Evolutionary conservation across 2,888 invertebrate genomes (phyloP).

Genomic region (Gasteruption jaculator): DNA sequence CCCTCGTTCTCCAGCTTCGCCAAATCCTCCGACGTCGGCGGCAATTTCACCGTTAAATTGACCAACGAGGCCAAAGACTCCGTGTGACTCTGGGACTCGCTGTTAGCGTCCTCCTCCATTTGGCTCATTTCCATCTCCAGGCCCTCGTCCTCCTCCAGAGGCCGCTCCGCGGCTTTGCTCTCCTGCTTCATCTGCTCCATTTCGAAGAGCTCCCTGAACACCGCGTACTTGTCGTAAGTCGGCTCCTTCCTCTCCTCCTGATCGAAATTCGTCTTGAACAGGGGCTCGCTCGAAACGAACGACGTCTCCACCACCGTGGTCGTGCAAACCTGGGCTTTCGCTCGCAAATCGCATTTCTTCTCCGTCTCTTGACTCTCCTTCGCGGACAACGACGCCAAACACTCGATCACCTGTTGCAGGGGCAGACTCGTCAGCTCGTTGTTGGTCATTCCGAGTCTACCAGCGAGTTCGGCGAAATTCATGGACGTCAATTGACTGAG

Average conservation of each 20-base stretch:
- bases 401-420: slow-evolving; percentile 78
- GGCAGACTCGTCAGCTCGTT: slow-evolving; percentile 80
- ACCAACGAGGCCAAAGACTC: slow-evolving; percentile 40
- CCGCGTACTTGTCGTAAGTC: slow-evolving; percentile 80
- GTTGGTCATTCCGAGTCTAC: slow-evolving; percentile 71
- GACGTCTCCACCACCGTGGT: slow-evolving; percentile 38
- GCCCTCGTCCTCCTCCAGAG: slow-evolving; percentile 21
- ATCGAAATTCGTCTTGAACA: slow-evolving; percentile 67
- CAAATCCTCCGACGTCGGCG: slow-evolving; percentile 28
- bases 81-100: slow-evolving; percentile 30
- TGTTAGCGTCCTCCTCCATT: slow-evolving; percentile 37
- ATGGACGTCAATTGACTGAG: slow-evolving; percentile 77
- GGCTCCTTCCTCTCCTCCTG: slow-evolving; percentile 52
- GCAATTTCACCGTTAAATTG: slow-evolving; percentile 35
- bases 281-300: slow-evolving; percentile 42
- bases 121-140: slow-evolving; percentile 20
- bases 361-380: slow-evolving; percentile 36
- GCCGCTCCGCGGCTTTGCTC: slow-evolving; percentile 34
- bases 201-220: slow-evolving; percentile 77
- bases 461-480: slow-evolving; percentile 75
- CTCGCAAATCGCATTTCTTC: slow-evolving; percentile 10
- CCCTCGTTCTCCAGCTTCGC: slow-evolving; percentile 20
- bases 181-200: slow-evolving; percentile 56
- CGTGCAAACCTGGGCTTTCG: slow-evolving; percentile 42
- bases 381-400: slow-evolving; percentile 57